phyloP scores from a whole-genome alignment of 2,113 vertebrate genomes.

The Pseudorectes ferrugineus region DNA sequence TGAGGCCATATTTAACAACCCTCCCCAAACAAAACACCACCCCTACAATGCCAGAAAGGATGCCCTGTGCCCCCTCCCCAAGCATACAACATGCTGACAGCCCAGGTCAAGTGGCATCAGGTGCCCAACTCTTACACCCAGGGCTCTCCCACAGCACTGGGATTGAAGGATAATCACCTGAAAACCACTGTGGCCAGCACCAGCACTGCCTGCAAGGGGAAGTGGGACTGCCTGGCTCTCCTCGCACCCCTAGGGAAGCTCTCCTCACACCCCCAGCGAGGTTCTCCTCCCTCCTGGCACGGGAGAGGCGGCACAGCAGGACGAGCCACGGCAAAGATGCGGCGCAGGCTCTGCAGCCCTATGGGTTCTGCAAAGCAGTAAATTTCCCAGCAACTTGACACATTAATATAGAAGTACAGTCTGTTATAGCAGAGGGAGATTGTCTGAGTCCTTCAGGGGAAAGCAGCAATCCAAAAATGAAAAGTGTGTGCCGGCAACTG shows the following conservation, averaged over 20 bases:
- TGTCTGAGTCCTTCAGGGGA: slow-evolving; percentile 68
- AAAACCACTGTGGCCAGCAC: not conserved
- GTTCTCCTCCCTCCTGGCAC: fast-evolving
- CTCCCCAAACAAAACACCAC: fast-evolving
- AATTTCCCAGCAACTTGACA: slow-evolving; percentile 73
- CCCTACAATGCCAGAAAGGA: not conserved
- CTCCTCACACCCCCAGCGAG: not conserved
- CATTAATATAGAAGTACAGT: slow-evolving; percentile 76
- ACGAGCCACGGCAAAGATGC: not conserved
- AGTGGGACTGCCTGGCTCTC: not conserved
- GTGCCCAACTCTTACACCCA: fast-evolving
- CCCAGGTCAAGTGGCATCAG: not conserved
- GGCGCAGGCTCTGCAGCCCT: slow-evolving; percentile 10
- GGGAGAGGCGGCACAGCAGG: not conserved
- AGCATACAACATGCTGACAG: fast-evolving
- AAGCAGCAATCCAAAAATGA: slow-evolving; percentile 62
- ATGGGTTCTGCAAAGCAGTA: slow-evolving; percentile 65
- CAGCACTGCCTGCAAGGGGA: not conserved
- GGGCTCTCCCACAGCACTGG: fast-evolving
- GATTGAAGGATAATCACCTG: not conserved
- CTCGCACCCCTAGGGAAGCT: not conserved
- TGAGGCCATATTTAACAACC: not conserved
- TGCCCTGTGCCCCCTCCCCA: not conserved
- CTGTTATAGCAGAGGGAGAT: slow-evolving; percentile 73
- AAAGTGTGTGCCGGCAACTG: slow-evolving; percentile 20